These are phyloP conservation scores for Eulemur rubriventer DNA, from an alignment of 2,797 vertebrate species.

Conservation along the genomic window DNA sequence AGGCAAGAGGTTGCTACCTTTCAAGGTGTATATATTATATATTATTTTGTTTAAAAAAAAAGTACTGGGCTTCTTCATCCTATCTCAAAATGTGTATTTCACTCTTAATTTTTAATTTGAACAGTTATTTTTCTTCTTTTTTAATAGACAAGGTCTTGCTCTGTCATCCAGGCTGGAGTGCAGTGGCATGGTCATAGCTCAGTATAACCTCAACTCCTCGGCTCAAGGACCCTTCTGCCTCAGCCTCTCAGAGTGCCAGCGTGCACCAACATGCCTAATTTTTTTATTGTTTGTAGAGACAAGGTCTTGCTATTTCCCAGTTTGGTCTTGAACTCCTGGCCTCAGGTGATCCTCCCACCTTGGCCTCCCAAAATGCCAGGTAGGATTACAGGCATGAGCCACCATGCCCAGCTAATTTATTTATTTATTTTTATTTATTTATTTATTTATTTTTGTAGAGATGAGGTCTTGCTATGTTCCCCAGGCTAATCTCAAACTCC, in stretches of 20 bases:
- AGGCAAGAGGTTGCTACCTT: neutral
- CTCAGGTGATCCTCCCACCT: neutral
- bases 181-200: neutral
- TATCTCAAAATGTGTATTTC: neutral
- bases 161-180: neutral
- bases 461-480: neutral
- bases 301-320: neutral
- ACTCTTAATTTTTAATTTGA: neutral
- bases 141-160: neutral
- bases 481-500: neutral
- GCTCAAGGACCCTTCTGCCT: neutral
- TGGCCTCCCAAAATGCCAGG: too few species aligned
- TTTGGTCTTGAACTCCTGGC: neutral
- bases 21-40: neutral
- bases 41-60: neutral
- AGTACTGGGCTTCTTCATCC: neutral
- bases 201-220: neutral
- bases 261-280: neutral
- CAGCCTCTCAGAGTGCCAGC: neutral
- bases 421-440: too few species aligned
- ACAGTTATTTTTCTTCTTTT: neutral
- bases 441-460: neutral
- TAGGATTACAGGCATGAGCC: neutral
- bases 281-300: neutral
- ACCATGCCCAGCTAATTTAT: neutral